Percentiles rank a stretch among this genome's conserved stretches.
Evolutionary conservation across 2,797 vertebrate species (phyloP).

Genomic region (Dermochelys coriacea): DNA sequence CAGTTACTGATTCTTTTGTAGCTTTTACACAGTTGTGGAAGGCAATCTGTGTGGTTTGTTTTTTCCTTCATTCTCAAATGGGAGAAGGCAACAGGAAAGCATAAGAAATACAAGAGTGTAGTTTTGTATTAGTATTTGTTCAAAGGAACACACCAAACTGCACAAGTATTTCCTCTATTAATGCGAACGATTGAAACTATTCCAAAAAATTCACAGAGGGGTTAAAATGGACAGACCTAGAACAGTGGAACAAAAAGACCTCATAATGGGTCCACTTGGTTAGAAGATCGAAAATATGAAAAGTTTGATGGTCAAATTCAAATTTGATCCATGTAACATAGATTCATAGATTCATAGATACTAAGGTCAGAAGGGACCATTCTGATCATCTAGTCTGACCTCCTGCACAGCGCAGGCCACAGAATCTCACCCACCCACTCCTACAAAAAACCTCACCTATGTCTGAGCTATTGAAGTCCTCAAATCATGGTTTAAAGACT

Average conservation of each 20-base stretch:
- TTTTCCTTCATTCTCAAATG: neutral
- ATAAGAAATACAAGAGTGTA: neutral
- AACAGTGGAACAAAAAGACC: neutral
- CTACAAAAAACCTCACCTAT: too few relatives aligned
- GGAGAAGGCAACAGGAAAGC: neutral
- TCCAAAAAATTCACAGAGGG: neutral
- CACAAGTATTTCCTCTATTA: neutral
- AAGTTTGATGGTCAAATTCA: neutral
- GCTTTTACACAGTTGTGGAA: neutral
- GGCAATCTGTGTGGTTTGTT: neutral
- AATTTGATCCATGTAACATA: neutral
- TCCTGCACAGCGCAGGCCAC: too few relatives aligned
- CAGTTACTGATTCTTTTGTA: neutral
- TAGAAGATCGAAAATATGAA: neutral
- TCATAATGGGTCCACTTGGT: neutral
- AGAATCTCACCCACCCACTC: too few relatives aligned
- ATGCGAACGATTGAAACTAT: neutral
- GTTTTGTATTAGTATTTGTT: neutral
- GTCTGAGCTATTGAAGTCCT: too few relatives aligned
- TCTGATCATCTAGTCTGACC: too few relatives aligned
- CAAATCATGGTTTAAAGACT: too few relatives aligned
- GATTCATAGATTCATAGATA: too few relatives aligned
- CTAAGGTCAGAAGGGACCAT: too few relatives aligned
- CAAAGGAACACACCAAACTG: neutral
- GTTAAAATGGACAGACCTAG: neutral